Evolutionary conservation across 2,888 invertebrate species (phyloP).

Genomic region (Adineta ricciae): DNA sequence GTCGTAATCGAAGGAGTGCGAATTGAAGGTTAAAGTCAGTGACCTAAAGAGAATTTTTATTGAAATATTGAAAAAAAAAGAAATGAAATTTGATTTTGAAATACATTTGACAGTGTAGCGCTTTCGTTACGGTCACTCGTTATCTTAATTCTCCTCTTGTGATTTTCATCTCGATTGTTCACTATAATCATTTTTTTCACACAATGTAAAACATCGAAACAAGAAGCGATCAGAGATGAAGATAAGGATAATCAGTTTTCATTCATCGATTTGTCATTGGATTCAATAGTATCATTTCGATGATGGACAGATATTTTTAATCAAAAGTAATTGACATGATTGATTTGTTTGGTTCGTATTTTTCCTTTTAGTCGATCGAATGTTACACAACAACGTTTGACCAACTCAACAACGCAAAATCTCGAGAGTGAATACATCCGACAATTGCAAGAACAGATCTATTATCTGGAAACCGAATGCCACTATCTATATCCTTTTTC

Average conservation of each 20-base stretch:
- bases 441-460: slow-evolving; percentile 49
- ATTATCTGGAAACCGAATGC: slow-evolving; percentile 48
- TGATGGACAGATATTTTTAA: not conserved
- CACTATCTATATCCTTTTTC: slow-evolving; percentile 46
- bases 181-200: too few species aligned
- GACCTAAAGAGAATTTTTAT: not conserved
- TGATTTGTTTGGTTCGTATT: not conserved
- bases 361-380: not conserved
- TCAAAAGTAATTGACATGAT: not conserved
- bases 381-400: not conserved
- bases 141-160: too few species aligned
- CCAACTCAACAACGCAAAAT: not conserved
- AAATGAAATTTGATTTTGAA: not conserved
- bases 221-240: too few species aligned
- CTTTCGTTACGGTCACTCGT: too few species aligned
- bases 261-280: not conserved
- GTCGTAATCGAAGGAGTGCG: not conserved
- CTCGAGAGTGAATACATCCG: slow-evolving; percentile 45
- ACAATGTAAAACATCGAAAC: too few species aligned
- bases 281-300: not conserved
- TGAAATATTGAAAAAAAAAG: not conserved
- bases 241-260: not conserved
- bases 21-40: not conserved
- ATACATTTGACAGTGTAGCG: not conserved
- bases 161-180: too few species aligned